Conservation (phyloP, 2,113 vertebrate genomes). For the Grammomys surdaster region DNA sequence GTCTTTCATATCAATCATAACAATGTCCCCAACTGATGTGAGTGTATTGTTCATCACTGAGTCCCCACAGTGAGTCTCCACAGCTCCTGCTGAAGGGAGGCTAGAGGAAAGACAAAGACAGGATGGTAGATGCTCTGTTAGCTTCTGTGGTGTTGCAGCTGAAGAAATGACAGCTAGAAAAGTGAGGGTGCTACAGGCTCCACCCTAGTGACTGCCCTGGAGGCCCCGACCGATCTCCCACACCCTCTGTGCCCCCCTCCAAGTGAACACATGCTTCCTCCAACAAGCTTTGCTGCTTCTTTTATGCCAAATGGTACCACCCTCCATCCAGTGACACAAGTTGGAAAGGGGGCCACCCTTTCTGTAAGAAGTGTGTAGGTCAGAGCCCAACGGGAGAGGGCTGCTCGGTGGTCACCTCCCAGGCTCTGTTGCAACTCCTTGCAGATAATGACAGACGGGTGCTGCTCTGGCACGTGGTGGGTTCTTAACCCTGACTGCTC, state of each 20-base stretch:
- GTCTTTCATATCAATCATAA: not conserved
- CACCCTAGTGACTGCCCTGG: not conserved
- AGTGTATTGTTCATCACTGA: not conserved
- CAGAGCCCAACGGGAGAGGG: not conserved
- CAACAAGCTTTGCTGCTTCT: not conserved
- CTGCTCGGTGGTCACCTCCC: not conserved
- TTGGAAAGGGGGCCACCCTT: slow-evolving; percentile 24
- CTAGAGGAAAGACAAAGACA: not conserved
- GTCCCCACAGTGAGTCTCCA: not conserved
- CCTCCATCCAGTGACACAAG: not conserved
- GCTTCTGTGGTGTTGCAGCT: not conserved
- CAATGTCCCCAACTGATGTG: not conserved
- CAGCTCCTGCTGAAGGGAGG: not conserved
- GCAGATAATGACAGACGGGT: not conserved
- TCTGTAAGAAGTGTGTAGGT: not conserved
- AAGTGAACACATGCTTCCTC: not conserved
- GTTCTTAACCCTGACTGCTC: not conserved
- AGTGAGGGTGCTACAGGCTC: not conserved
- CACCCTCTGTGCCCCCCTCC: not conserved
- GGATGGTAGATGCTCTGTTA: not conserved
- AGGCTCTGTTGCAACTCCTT: not conserved
- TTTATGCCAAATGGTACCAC: not conserved
- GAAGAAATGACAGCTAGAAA: not conserved
- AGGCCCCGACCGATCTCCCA: not conserved
- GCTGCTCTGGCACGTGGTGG: slow-evolving; percentile 46